These are phyloP conservation scores for Heloderma charlesbogerti DNA, from an alignment of 2,113 vertebrate genomes.

Conservation along the genomic window DNA sequence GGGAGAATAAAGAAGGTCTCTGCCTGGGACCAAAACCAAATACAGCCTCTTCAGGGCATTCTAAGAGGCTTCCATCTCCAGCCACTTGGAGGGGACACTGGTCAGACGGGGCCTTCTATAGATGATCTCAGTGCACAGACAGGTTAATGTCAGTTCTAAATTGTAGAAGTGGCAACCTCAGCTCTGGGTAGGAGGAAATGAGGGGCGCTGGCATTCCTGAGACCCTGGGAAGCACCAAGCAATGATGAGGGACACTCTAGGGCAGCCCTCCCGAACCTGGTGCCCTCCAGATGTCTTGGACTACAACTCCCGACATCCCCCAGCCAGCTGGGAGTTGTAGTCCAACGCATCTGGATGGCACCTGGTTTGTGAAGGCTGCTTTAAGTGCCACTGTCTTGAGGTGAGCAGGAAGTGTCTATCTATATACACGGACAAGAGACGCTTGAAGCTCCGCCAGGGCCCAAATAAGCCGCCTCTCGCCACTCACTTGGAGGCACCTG, in stretches of 20 bases:
- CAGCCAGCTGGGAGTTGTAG: no score
- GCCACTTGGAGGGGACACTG: not conserved
- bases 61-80: not conserved
- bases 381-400: not conserved
- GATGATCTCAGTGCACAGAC: not conserved
- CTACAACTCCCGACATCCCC: no score
- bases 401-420: not conserved
- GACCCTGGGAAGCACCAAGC: no score
- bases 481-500: conserved; percentile 66
- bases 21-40: not conserved
- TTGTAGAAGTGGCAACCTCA: not conserved
- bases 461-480: rapidly evolving
- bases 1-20: not conserved
- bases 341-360: no score
- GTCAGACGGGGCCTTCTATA: not conserved
- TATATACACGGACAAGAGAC: no score
- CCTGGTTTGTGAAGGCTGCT: no score
- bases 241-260: no score
- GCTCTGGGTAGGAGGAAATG: not conserved
- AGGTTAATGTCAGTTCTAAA: not conserved
- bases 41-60: not conserved
- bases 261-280: no score
- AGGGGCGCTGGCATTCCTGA: not conserved
- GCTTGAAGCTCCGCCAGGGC: not conserved
- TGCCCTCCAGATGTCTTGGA: no score